These are phyloP conservation scores for Rhipidura dahli DNA, from an alignment of 2,113 vertebrate genomes.

Conservation along the genomic window DNA sequence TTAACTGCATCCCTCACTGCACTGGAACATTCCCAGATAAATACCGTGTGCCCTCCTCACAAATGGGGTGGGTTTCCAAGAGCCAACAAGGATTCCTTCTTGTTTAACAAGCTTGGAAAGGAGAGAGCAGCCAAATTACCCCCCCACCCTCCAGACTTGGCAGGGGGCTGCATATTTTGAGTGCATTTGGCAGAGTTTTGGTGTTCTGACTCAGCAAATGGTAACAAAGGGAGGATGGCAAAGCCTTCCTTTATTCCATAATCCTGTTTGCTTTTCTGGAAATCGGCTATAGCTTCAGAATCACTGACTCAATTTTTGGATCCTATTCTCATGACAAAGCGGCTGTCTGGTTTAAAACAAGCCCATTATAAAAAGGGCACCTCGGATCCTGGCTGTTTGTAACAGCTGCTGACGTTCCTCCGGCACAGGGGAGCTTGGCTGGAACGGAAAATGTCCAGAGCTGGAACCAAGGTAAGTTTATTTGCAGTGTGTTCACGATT, in stretches of 20 bases:
- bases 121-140: not conserved
- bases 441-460: slow-evolving; percentile 71
- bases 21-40: rapidly evolving
- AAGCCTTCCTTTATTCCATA: slow-evolving; percentile 84
- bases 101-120: not conserved
- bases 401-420: slow-evolving; percentile 59
- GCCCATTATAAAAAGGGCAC: slow-evolving; percentile 83
- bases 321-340: slow-evolving; percentile 96
- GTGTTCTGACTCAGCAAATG: slow-evolving; percentile 74
- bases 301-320: slow-evolving; percentile 98
- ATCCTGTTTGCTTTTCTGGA: slow-evolving; percentile 92
- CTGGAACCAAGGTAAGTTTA: slow-evolving; percentile 70
- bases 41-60: not conserved
- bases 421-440: slow-evolving; percentile 34
- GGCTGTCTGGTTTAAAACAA: slow-evolving; percentile 80
- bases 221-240: slow-evolving; percentile 67
- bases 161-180: slow-evolving; percentile 34
- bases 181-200: slow-evolving; percentile 67
- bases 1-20: not conserved
- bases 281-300: slow-evolving; percentile 87
- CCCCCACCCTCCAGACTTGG: not conserved
- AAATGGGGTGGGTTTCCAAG: not conserved
- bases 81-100: not conserved
- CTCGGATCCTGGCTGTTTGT: slow-evolving; percentile 42
- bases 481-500: not conserved